Conservation (phyloP, 1,140 invertebrate genomes). For the Phenacoccus solenopsis region DNA sequence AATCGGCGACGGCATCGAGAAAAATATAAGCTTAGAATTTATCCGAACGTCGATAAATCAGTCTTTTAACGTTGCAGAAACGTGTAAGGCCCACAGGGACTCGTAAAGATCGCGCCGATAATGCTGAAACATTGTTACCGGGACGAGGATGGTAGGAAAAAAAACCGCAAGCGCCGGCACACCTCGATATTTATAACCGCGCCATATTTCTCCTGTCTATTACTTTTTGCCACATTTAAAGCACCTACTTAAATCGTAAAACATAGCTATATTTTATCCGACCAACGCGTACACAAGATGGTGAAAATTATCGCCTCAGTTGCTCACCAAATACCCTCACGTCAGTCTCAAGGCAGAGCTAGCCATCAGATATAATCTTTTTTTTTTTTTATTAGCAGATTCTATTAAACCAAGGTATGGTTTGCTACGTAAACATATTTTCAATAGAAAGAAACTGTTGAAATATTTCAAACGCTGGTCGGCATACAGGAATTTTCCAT, state of each 20-base stretch:
- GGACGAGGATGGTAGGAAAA: neutral
- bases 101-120: neutral
- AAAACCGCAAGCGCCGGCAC: neutral
- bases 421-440: no score
- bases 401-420: no score
- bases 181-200: constrained; percentile 4
- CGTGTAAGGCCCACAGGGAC: neutral
- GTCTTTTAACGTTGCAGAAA: neutral
- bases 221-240: constrained; percentile 7
- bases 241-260: constrained; percentile 11
- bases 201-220: constrained; percentile 4
- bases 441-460: no score
- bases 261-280: neutral
- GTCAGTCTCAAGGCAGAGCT: no score
- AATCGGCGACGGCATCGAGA: neutral
- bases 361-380: no score
- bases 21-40: neutral
- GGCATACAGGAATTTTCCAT: no score
- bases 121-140: neutral
- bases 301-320: no score
- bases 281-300: neutral
- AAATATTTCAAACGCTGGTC: no score
- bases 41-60: constrained; percentile 8
- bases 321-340: no score
- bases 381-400: no score